A percentile compares a stretch with the other conserved stretches of the same genome.
phyloP scores from a whole-genome alignment of 37 sponge, comb jelly and placozoan genomes.

The Spongilla lacustris region DNA sequence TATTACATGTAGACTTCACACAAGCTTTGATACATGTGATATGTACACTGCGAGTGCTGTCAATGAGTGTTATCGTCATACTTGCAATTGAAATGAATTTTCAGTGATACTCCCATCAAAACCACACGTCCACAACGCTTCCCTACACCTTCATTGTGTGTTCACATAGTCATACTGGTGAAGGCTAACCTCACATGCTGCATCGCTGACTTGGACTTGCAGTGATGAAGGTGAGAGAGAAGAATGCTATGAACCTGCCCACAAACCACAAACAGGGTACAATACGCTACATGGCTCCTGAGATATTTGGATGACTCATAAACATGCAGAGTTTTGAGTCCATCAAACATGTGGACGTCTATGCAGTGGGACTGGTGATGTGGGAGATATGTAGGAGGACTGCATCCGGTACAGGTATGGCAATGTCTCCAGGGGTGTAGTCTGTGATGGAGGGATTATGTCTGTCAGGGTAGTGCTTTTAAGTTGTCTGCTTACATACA shows the following conservation, averaged over 20 bases:
- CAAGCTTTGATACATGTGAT: too few relatives aligned
- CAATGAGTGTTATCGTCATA: too few relatives aligned
- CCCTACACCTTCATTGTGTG: too few relatives aligned
- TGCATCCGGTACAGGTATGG: conserved; percentile 17
- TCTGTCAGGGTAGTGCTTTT: neutral
- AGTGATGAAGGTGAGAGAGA: conserved; percentile 27
- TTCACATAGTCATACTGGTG: conserved; percentile 75
- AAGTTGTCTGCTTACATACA: neutral
- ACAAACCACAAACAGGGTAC: conserved; percentile 81
- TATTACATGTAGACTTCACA: too few relatives aligned
- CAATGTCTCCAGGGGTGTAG: conserved; percentile 41
- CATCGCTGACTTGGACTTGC: conserved; percentile 92
- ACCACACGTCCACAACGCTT: too few relatives aligned
- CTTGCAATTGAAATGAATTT: too few relatives aligned
- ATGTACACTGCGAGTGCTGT: too few relatives aligned
- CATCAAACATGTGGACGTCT: conserved; percentile 86
- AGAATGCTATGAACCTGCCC: conserved; percentile 56
- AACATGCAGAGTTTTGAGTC: conserved; percentile 74
- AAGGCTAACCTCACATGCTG: conserved; percentile 78
- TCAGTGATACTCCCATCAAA: too few relatives aligned
- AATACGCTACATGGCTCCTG: conserved; percentile 94
- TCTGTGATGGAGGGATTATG: neutral
- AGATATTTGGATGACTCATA: conserved; percentile 90
- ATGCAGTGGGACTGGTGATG: conserved; percentile 91
- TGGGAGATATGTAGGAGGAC: conserved; percentile 91